Evolutionary conservation across 2,797 vertebrate species (phyloP).

Genomic region (Acanthurus leucopareius): DNA sequence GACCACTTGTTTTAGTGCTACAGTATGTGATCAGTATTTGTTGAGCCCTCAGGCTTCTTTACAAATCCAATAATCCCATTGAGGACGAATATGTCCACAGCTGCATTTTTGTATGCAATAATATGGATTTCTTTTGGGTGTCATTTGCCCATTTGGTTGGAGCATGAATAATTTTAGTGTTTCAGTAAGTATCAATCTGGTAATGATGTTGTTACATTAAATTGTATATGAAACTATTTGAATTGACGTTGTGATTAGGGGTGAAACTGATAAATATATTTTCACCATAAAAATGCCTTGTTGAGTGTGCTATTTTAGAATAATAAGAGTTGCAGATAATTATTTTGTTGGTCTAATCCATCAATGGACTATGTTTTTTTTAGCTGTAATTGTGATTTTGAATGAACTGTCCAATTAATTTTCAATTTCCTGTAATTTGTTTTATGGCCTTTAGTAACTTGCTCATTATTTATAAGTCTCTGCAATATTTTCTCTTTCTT

Average conservation of each 20-base stretch:
- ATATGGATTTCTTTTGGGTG: conserved; percentile 48
- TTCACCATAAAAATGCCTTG: too few species aligned
- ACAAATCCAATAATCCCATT: conserved; percentile 44
- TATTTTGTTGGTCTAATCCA: neutral
- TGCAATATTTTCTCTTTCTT: too few species aligned
- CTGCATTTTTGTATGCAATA: conserved; percentile 27
- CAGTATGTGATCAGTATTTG: conserved; percentile 42
- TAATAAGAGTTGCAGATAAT: neutral
- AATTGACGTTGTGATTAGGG: neutral
- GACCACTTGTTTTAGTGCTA: conserved; percentile 27
- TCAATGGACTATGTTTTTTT: too few species aligned
- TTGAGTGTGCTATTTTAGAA: neutral
- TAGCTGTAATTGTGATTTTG: neutral
- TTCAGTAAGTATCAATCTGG: conserved; percentile 11
- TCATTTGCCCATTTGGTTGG: conserved; percentile 30
- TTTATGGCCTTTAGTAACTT: too few species aligned
- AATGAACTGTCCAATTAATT: neutral
- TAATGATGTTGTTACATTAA: neutral
- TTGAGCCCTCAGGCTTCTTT: conserved; percentile 24
- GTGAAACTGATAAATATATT: neutral
- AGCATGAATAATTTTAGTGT: conserved; percentile 12
- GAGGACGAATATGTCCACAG: conserved; percentile 36
- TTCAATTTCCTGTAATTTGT: too few species aligned
- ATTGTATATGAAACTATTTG: neutral
- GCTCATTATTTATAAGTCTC: too few species aligned